phyloP scores from a whole-genome alignment of 2,113 vertebrate species.

The Silurus glanis region DNA sequence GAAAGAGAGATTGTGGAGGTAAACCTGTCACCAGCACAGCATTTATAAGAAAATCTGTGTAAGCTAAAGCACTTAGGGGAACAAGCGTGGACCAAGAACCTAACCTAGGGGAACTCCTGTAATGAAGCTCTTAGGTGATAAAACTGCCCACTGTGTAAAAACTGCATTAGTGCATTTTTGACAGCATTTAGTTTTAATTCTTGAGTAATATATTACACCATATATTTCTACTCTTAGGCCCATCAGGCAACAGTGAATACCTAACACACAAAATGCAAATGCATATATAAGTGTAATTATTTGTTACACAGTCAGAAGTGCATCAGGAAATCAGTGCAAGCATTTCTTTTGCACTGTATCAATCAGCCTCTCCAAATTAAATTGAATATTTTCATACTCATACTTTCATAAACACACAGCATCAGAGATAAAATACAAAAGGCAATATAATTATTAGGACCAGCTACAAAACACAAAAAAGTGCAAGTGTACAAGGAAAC shows the following conservation, averaged over 20 bases:
- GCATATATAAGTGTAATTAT: neutral
- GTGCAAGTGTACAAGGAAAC: neutral
- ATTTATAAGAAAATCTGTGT: neutral
- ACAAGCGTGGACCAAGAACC: neutral
- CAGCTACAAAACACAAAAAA: neutral
- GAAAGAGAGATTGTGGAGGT: neutral
- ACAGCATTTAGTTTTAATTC: neutral
- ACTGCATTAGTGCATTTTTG: neutral
- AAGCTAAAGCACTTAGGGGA: neutral
- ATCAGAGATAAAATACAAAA: neutral
- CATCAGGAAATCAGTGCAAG: constrained; percentile 3
- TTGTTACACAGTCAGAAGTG: neutral
- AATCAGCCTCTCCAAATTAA: neutral
- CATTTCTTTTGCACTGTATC: neutral
- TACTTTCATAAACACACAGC: neutral
- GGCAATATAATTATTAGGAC: neutral
- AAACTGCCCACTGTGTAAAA: neutral
- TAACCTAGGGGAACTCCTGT: neutral
- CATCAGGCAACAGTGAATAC: neutral
- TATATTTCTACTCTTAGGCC: neutral
- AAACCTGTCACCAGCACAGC: neutral
- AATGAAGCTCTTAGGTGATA: neutral
- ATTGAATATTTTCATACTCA: neutral
- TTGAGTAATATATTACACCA: neutral
- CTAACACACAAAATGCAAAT: neutral